Conservation (phyloP, 1,140 invertebrate genomes). For the Trichonephila clavipes region DNA sequence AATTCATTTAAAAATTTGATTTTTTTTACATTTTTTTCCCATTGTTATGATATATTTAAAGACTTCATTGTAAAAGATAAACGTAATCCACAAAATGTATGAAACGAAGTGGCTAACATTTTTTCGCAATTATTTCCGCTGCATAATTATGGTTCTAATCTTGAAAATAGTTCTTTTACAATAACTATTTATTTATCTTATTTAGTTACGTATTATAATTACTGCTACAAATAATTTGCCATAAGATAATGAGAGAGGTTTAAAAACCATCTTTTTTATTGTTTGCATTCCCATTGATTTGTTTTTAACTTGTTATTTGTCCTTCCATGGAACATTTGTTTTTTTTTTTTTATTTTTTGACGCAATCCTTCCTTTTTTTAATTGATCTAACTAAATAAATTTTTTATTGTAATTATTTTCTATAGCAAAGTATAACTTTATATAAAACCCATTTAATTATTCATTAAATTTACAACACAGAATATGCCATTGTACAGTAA, state of each 20-base stretch:
- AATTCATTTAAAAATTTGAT: too few species aligned
- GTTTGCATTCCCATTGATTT: background rate
- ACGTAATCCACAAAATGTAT: too few species aligned
- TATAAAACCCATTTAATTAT: background rate
- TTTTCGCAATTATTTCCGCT: too few species aligned
- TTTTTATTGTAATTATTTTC: background rate
- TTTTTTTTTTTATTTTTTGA: background rate
- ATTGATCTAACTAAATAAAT: background rate
- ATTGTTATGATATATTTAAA: too few species aligned
- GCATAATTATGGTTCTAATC: too few species aligned
- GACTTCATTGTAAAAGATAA: too few species aligned
- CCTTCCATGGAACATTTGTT: background rate
- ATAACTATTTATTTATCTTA: background rate
- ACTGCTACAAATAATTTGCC: background rate
- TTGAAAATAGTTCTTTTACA: background rate
- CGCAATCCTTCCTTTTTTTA: background rate
- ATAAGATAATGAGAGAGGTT: background rate
- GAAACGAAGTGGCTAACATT: too few species aligned
- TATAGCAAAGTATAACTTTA: background rate
- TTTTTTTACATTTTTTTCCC: too few species aligned
- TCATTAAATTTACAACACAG: background rate
- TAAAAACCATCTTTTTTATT: background rate
- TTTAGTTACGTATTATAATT: background rate
- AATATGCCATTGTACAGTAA: too few species aligned
- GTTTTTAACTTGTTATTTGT: background rate